These are phyloP conservation scores for Leptinotarsa lineolata DNA, from an alignment of 1,140 invertebrate genomes.

Conservation along the genomic window DNA sequence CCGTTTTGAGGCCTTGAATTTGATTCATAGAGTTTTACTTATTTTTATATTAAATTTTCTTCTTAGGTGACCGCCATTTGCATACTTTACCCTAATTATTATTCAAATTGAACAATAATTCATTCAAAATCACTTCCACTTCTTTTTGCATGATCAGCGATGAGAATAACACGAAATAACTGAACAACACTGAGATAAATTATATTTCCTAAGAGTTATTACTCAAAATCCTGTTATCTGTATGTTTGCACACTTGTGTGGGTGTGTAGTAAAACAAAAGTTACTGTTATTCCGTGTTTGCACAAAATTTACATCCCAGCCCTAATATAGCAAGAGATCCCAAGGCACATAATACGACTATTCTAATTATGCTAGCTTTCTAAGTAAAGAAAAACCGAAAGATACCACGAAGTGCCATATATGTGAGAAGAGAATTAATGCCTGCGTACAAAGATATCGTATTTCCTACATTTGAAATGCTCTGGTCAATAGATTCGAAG, in stretches of 20 bases:
- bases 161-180: neutral
- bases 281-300: neutral
- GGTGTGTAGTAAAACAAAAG: slow-evolving; percentile 10
- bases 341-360: slow-evolving; percentile 11
- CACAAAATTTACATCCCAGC: slow-evolving; percentile 11
- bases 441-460: slow-evolving; percentile 11
- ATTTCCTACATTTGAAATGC: slow-evolving; percentile 15
- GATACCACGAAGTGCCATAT: slow-evolving; percentile 17
- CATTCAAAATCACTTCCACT: too few relatives aligned
- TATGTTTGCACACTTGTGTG: neutral
- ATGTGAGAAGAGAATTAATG: slow-evolving; percentile 12
- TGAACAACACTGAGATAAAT: too few relatives aligned
- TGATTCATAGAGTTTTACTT: too few relatives aligned
- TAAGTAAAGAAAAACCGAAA: slow-evolving; percentile 16
- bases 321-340: slow-evolving; percentile 17
- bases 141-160: too few relatives aligned
- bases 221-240: neutral
- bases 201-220: neutral
- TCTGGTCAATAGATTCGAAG: slow-evolving; percentile 20
- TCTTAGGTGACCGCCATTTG: too few relatives aligned
- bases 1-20: too few relatives aligned
- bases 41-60: too few relatives aligned
- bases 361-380: slow-evolving; percentile 25
- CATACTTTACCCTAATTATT: too few relatives aligned
- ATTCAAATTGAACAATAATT: too few relatives aligned